These are phyloP conservation scores for Scaptomyza tumidula DNA, from an alignment of 2,888 invertebrate genomes.

Conservation along the genomic window DNA sequence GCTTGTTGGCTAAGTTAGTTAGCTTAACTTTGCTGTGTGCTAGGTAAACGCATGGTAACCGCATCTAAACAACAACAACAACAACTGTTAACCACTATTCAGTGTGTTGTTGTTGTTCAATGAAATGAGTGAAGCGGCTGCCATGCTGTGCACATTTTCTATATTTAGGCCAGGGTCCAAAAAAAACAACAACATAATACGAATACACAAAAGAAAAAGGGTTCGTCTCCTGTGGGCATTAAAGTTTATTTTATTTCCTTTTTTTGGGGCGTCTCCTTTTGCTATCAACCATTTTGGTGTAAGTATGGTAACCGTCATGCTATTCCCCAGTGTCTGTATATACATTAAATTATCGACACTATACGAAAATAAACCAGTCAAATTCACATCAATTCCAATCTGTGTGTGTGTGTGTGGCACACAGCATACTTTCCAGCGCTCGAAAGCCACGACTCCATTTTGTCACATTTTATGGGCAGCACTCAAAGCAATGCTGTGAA, in stretches of 20 bases:
- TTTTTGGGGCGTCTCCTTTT: not conserved
- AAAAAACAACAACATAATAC: slow-evolving; percentile 9
- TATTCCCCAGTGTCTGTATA: slow-evolving; percentile 37
- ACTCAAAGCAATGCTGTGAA: slow-evolving; percentile 50
- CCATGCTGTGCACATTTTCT: slow-evolving; percentile 16
- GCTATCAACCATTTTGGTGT: slow-evolving; percentile 33
- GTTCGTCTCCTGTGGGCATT: slow-evolving; percentile 18
- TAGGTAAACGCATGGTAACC: slow-evolving; percentile 17
- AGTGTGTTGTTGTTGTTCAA: slow-evolving; percentile 44
- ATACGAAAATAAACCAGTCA: slow-evolving; percentile 65
- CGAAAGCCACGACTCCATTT: slow-evolving; percentile 55
- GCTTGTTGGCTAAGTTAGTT: not conserved
- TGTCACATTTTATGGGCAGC: slow-evolving; percentile 64
- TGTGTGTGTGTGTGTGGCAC: slow-evolving; percentile 33
- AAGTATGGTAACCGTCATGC: not conserved
- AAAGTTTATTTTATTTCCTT: not conserved
- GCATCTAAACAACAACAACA: slow-evolving; percentile 18
- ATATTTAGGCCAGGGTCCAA: slow-evolving; percentile 24
- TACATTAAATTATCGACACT: slow-evolving; percentile 67
- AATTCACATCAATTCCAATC: slow-evolving; percentile 13
- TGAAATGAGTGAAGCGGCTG: slow-evolving; percentile 49
- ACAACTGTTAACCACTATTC: slow-evolving; percentile 56
- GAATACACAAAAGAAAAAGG: slow-evolving; percentile 19
- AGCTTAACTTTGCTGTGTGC: not conserved
- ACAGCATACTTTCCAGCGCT: slow-evolving; percentile 53